Base-by-base conservation (phyloP, 2,888 invertebrate species). In the Zootermopsis nevadensis region DNA sequence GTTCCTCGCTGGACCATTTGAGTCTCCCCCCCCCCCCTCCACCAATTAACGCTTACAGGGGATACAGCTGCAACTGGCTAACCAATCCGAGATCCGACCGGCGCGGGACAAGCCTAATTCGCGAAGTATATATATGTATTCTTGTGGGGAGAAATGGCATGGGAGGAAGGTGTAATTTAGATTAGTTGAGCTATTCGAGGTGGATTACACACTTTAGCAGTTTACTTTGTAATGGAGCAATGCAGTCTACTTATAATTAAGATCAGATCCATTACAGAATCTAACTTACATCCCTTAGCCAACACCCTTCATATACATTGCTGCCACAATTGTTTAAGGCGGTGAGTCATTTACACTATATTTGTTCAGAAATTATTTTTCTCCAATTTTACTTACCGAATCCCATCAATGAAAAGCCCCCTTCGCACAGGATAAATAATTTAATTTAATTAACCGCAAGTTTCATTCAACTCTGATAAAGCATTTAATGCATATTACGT, bases 161-260 rank as follows among this genome's bases (percentile, higher is more conserved):
- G 69, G 27, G 69, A 69, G 69, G 69, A 69, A 30, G 22, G 33
- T 69, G 19, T 33, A 69, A 69, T 69, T 69, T 69, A 69, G 69
- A 69, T 69, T 69, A 69, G 69, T 69, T 69, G 31, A 69, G 69
- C 69, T 15, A 69, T 69, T 69, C 79, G 79, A 22, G 79, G 33
- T 60, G 79, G 33, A 79, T 79, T 79, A 79, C 60, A 79, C 79
- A 53, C 79, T 55, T 55, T 55, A 53, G 31, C 55, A 27, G 79
- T 79, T 79, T 79, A 79, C 30, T 79, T 79, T 79, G 79, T 24
- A 79, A 79, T 60, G 33, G 79, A 55, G 33, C 38, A 42, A 31
- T 55, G 27, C 33, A 22, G 27, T 33, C 79, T 33, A 30, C 79
- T 79, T 33, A 2, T 27, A 66, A n/a, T 30, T 27, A 10, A 66